These are phyloP conservation scores for Sturnus vulgaris DNA, from an alignment of 2,113 vertebrate species.

Conservation along the genomic window DNA sequence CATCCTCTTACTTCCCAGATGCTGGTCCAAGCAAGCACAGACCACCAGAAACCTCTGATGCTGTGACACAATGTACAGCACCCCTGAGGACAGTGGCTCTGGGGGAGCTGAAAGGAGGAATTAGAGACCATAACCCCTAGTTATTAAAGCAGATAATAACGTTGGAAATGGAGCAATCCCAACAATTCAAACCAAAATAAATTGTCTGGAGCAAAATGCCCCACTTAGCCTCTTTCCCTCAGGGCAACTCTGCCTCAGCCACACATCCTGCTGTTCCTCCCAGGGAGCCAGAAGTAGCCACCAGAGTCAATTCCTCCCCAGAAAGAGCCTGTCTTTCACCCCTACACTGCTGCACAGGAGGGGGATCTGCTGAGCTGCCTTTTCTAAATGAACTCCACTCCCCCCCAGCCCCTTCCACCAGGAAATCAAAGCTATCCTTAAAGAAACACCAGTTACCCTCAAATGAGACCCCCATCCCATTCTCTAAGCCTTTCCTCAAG, in stretches of 20 bases:
- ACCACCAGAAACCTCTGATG: not conserved
- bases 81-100: not conserved
- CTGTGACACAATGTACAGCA: not conserved
- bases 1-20: not conserved
- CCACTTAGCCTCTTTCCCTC: not conserved
- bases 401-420: not conserved
- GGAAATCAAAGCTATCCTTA: not conserved
- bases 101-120: not conserved
- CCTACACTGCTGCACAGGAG: not conserved
- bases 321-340: not conserved
- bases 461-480: not conserved
- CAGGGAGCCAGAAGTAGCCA: not conserved
- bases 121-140: not conserved
- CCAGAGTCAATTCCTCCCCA: not conserved
- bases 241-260: not conserved
- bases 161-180: not conserved
- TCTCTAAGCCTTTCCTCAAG: not conserved
- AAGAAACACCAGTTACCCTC: not conserved
- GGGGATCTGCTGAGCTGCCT: not conserved
- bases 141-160: not conserved
- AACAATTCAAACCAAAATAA: not conserved
- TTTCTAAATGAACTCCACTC: not conserved
- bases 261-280: not conserved
- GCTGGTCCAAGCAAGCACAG: not conserved
- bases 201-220: not conserved